phyloP scores from a whole-genome alignment of 2,888 invertebrate genomes.

The Slavum lentiscoides region DNA sequence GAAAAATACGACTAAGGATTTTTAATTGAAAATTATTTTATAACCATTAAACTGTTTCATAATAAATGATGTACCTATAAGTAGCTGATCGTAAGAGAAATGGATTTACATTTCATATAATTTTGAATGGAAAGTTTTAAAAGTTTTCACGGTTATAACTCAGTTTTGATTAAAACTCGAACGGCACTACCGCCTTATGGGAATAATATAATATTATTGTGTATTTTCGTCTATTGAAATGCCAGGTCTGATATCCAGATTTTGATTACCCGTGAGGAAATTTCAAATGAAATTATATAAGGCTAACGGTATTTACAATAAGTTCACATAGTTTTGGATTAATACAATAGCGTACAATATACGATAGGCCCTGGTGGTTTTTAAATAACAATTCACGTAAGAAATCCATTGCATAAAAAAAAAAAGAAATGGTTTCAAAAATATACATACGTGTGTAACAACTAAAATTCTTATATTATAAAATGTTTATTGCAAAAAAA shows the following conservation, averaged over 20 bases:
- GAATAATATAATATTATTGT: conserved; percentile 8
- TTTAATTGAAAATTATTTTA: not conserved
- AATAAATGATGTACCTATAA: not conserved
- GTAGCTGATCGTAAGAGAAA: no score
- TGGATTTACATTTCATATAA: not conserved
- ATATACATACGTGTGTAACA: no score
- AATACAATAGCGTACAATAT: no score
- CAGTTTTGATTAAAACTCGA: not conserved
- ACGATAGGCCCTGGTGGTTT: no score
- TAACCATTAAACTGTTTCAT: not conserved
- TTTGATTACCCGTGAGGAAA: not conserved
- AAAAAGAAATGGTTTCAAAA: no score
- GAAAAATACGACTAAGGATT: not conserved
- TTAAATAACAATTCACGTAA: no score
- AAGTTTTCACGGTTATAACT: not conserved
- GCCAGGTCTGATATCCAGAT: not conserved
- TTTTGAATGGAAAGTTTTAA: not conserved
- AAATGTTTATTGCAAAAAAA: no score
- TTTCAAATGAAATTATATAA: not conserved
- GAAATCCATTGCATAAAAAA: no score
- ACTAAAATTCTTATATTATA: no score
- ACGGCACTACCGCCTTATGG: not conserved
- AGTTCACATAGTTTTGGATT: not conserved
- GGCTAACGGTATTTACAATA: not conserved
- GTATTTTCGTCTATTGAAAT: not conserved